phyloP scores from a whole-genome alignment of 2,113 vertebrate genomes.

The Gymnocephalus cernua region DNA sequence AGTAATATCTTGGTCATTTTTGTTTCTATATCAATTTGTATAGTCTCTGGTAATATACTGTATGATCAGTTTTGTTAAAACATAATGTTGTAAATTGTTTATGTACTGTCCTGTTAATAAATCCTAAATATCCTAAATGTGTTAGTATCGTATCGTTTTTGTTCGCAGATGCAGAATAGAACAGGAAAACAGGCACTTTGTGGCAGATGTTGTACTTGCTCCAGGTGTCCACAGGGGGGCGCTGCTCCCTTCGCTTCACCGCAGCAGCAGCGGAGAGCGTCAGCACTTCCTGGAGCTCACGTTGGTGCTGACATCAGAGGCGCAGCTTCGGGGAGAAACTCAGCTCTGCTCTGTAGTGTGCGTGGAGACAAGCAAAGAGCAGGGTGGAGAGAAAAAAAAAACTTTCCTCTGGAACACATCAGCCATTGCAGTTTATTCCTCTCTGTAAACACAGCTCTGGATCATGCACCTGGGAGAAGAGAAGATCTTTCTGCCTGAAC shows the following conservation, averaged over 20 bases:
- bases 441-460: slow-evolving; percentile 50
- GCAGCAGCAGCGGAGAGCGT: slow-evolving; percentile 67
- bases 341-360: slow-evolving; percentile 47
- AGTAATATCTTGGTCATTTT: too few species aligned
- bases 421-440: slow-evolving; percentile 2
- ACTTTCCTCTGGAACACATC: slow-evolving; percentile 73
- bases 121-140: not conserved
- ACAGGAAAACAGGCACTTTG: too few species aligned
- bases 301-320: slow-evolving; percentile 81
- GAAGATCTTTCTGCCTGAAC: slow-evolving; percentile 18
- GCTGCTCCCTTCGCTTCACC: slow-evolving; percentile 20
- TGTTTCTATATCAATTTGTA: not conserved
- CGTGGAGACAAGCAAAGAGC: slow-evolving; percentile 56
- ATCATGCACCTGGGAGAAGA: slow-evolving; percentile 59
- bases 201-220: slow-evolving; percentile 12
- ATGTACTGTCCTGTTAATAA: too few species aligned
- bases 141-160: not conserved
- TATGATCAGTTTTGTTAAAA: too few species aligned
- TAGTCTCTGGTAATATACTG: too few species aligned
- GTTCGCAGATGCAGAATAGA: not conserved
- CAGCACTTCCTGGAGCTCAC: slow-evolving; percentile 82
- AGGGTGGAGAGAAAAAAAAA: slow-evolving; percentile 52
- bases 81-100: too few species aligned
- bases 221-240: slow-evolving; percentile 37
- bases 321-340: slow-evolving; percentile 69